Percentiles rank a stretch among this genome's conserved stretches.
Evolutionary conservation across 1,140 invertebrate species (phyloP).

Genomic region (Drosophila funebris): DNA sequence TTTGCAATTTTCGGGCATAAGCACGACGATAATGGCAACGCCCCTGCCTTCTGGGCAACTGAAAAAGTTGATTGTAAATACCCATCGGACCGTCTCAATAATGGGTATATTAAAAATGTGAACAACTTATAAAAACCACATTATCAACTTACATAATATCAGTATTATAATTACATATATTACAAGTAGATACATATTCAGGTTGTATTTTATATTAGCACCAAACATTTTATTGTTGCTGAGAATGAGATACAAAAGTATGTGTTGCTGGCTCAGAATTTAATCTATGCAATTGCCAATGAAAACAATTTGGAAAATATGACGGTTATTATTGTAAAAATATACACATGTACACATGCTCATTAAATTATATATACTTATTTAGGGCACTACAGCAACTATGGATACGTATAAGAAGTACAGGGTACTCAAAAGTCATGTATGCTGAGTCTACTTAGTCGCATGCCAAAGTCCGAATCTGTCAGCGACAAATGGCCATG

Average conservation of each 20-base stretch:
- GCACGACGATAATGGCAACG: slow-evolving; percentile 39
- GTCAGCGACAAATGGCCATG: slow-evolving; percentile 1
- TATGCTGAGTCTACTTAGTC: not conserved
- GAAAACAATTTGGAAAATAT: no score
- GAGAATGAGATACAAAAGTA: no score
- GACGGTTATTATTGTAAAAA: no score
- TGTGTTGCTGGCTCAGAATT: no score
- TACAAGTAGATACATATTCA: no score
- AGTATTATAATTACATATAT: no score
- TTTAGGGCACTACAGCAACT: not conserved
- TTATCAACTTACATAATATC: no score
- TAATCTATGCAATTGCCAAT: no score
- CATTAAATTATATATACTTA: not conserved
- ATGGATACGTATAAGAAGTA: no score
- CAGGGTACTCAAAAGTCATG: not conserved
- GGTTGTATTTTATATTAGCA: no score
- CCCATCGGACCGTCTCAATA: not conserved
- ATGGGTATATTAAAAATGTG: not conserved
- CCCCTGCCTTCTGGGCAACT: not conserved
- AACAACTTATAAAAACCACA: not conserved
- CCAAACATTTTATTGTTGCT: no score
- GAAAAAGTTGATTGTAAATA: slow-evolving; percentile 23
- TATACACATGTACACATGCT: not conserved
- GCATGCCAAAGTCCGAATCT: slow-evolving; percentile 5
- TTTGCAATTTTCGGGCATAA: slow-evolving; percentile 57